phyloP scores from a whole-genome alignment of 1,140 invertebrate genomes.

The Armadillidium nasatum region DNA sequence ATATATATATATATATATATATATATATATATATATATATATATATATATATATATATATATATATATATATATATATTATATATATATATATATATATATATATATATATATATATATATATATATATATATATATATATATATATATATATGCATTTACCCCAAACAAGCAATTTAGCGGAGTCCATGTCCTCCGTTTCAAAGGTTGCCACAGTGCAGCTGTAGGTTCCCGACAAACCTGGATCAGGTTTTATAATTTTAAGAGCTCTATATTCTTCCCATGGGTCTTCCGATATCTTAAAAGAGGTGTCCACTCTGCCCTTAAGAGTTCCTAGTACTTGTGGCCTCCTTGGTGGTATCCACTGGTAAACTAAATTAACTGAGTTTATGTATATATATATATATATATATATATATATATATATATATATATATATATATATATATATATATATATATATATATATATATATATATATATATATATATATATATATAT shows the following conservation, averaged over 20 bases:
- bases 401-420: constrained; percentile 26
- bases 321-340: constrained; percentile 23
- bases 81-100: no score
- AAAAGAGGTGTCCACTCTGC: constrained; percentile 20
- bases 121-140: background rate
- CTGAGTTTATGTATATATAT: constrained; percentile 19
- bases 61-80: no score
- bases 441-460: background rate
- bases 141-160: constrained; percentile 1
- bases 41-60: no score
- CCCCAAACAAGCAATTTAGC: constrained; percentile 24
- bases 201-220: constrained; percentile 28
- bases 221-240: constrained; percentile 24
- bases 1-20: no score
- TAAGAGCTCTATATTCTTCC: constrained; percentile 21
- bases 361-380: constrained; percentile 30
- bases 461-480: no score
- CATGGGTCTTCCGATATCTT: background rate
- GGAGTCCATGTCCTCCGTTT: constrained; percentile 23
- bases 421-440: constrained; percentile 12
- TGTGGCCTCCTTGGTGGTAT: constrained; percentile 21
- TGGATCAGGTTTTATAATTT: constrained; percentile 22
- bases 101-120: background rate
- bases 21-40: no score
- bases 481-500: no score